Base-by-base conservation (phyloP, 2,113 vertebrate species). In the Irena cyanogastra region DNA sequence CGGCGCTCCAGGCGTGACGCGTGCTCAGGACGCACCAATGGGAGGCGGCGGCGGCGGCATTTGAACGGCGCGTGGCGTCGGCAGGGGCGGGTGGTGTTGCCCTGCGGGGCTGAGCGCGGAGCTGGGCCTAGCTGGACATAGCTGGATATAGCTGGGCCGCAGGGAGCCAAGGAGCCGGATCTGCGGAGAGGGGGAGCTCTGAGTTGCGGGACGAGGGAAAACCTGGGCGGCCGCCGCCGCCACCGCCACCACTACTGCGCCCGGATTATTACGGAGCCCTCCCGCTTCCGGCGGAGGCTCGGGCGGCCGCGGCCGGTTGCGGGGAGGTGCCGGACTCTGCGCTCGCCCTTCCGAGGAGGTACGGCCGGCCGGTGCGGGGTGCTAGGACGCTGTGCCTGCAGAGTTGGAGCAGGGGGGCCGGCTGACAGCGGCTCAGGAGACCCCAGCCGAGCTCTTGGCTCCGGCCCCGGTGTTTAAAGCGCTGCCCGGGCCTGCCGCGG, bases 361-460 rank as follows among this genome's bases (percentile, higher is more conserved):
- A 52, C 6, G 37, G 44, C 27, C 27, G 26, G 13, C 6, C 60
- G 8, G 13, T 11, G 63, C 11, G 14, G 5, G 12, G 10, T 11
- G 44, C 27, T 23, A 60, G 60, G 10, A 0, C 18, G 31, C 30
- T 23, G 50, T 19, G 26, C 11, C 60, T 30, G 45, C 44, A 3
- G 47, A 1, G n/a, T 5, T 18, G 2, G 39, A 6, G 47, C 28
- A 33, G 41, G 19, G 15, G 7, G 10, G 0, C 10, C 9, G 8
- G 22, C 39, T 26, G 30, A 19, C 3, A 12, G 4, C 3, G 5
- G 23, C 28, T 13, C 12, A 7, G 63, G 26, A 44, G 15, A 1
- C 3, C 6, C 27, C 13, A 4, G 3, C 30, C 33, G 19, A 20
- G 45, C 16, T 16, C 69, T 41, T 7, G 28, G 69, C 13, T 5